Base-by-base conservation (phyloP, 2,888 invertebrate species). In the Cordilura impudica region DNA sequence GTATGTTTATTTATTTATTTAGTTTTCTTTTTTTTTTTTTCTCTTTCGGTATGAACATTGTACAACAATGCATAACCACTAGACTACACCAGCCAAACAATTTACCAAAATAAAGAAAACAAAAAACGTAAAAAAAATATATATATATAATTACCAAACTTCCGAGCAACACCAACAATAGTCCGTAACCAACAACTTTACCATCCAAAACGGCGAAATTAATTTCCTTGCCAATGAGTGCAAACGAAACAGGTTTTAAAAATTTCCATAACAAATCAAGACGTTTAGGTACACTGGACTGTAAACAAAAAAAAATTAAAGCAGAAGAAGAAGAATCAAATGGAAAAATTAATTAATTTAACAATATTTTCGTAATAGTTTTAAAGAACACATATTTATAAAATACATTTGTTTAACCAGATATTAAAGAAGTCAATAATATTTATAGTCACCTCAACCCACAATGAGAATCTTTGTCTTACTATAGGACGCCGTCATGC, bases 211-310 rank as follows among this genome's bases (percentile, higher is more conserved):
- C 87, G 7, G 84, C 84, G 66, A 94, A 91, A 87, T 93, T 91
- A 70, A 95, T 93, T 89, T 95, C 95, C 78, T 94, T 93, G 8
- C 95, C 95, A 84, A 96, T 95, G 51, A 95, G 91, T 19, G 94
- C 94, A 86, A 95, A 95, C 39, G 96, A 91, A 78, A 95, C 91
- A 5, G 95, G 95, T 86, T 95, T 94, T 84, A 94, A 92, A 67
- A 95, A 91, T 84, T 92, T 91, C 96, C 95, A 96, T 58, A 95
- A 83, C 39, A 92, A 87, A 65, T 91, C 91, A 53, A 93, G 91
- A 18, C 91, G 90, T 54, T 90, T 89, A 51, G 91, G 90, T 14
- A 94, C 91, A 60, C 91, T 91, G 67, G 91, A 89, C 92, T 93
- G 81, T 21, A 84, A 75, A 67, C 3, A 6, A 71, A 58, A 5